A percentile compares a stretch with the other conserved stretches of the same genome.
Evolutionary conservation across 2,888 invertebrate species (phyloP).

Genomic region (Eupithecia pulchellata): DNA sequence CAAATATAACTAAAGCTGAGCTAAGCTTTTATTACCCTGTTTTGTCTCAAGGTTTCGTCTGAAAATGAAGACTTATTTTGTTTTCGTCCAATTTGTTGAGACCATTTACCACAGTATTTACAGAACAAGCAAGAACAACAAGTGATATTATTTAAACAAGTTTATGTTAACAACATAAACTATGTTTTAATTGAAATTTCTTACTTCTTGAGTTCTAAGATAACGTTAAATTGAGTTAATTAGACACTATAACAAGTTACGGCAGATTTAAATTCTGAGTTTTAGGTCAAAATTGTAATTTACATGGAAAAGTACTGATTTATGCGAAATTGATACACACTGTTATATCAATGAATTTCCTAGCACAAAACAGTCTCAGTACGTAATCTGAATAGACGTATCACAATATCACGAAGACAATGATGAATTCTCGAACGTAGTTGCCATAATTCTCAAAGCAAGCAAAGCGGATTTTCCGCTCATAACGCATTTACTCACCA

Average conservation of each 20-base stretch:
- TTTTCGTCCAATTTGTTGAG: constrained; percentile 17
- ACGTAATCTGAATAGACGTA: not conserved
- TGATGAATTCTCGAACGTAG: constrained; percentile 14
- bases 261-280: not conserved
- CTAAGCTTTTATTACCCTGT: constrained; percentile 20
- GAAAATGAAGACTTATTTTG: constrained; percentile 18
- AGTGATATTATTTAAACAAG: not conserved
- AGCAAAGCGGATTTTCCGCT: constrained; percentile 40
- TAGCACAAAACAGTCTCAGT: not conserved
- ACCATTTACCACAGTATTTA: not conserved
- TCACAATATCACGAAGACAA: not conserved
- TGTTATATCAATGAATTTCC: not conserved
- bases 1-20: not conserved
- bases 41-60: constrained; percentile 14
- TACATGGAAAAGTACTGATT: too few relatives aligned
- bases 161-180: not conserved
- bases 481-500: constrained; percentile 38
- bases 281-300: not conserved
- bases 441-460: constrained; percentile 15
- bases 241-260: not conserved
- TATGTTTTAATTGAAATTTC: not conserved
- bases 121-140: not conserved
- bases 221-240: not conserved
- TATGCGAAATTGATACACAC: too few relatives aligned
- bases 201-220: not conserved